These are phyloP conservation scores for Coracias cyanogaster DNA, from an alignment of 2,797 vertebrate genomes.

Conservation along the genomic window DNA sequence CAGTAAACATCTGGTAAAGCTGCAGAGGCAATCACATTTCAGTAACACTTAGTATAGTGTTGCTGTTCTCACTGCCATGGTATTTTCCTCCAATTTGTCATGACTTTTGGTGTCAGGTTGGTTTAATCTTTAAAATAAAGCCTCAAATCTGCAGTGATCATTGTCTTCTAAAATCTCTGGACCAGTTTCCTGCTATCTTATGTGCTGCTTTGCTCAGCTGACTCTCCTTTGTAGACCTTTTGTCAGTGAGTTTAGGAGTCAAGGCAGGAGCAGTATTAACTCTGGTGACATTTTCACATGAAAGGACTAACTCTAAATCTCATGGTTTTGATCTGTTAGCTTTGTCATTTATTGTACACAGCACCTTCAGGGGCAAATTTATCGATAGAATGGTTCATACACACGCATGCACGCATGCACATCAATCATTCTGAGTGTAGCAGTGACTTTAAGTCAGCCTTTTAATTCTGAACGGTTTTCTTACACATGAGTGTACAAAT, in stretches of 20 bases:
- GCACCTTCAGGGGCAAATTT: not conserved
- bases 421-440: rapidly evolving
- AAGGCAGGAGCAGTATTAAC: not conserved
- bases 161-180: not conserved
- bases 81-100: not conserved
- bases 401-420: rapidly evolving
- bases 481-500: not conserved
- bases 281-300: slow-evolving; percentile 13
- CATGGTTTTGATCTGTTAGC: not conserved
- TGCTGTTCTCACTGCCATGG: not conserved
- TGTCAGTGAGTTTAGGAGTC: slow-evolving; percentile 1
- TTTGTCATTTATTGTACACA: slow-evolving; percentile 8
- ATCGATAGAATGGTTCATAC: not conserved
- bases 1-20: not conserved
- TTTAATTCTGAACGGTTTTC: not conserved
- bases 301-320: not conserved
- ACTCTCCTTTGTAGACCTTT: not conserved
- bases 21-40: rapidly evolving
- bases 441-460: not conserved
- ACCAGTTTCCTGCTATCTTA: not conserved
- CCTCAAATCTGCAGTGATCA: not conserved
- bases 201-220: not conserved
- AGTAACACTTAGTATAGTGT: not conserved
- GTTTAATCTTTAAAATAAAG: not conserved
- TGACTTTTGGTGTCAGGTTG: not conserved